Base-by-base conservation (phyloP, 1,140 invertebrate species). In the Drosophila cardini region DNA sequence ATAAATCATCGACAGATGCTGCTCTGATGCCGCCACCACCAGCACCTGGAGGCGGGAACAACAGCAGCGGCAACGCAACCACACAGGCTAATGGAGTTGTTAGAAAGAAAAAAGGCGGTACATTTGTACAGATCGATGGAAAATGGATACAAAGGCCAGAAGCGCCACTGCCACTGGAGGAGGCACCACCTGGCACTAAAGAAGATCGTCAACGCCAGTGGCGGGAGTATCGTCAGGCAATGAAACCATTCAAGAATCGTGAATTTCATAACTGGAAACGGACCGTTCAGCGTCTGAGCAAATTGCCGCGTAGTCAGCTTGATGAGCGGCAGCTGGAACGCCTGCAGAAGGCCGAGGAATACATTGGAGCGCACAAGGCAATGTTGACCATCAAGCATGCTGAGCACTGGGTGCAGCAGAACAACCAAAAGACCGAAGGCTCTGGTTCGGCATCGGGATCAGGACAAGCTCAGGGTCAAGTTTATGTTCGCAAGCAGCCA, bases 161-260 rank as follows among this genome's bases (percentile, higher is more conserved):
- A 21, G 85, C 84, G 15, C 84, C 84, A 0, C 80, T 36, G 0
- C 84, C 84, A 0, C 48, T 89, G 1, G 85, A 84, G 0, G 85
- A 89, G 8, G 40, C 72, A 5, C 78, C 72, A 6, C 78, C 85
- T 0, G 85, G 85, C 2, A 85, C 86, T 0, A 90, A 89, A 15
- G 86, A 90, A 16, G 90, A 91, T 30, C 77, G 84, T 1, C 80
- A 85, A 36, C 80, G 87, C 0, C 72, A 85, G 38, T 91, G 90
- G 90, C 74, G 76, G 13, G 90, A 91, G 32, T 91, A 91, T 30
- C 76, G 90, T 0, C 78, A 89, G 50, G 83, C 85, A 0, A 91
- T 91, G 86, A 91, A 91, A 26, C 90, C 90, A 0, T 91, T 91
- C 52, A 91, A 91, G 43, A 91, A 91, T 63, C 83, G 90, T 2